phyloP scores from a whole-genome alignment of 2,113 vertebrate genomes.

The Osmerus eperlanus region DNA sequence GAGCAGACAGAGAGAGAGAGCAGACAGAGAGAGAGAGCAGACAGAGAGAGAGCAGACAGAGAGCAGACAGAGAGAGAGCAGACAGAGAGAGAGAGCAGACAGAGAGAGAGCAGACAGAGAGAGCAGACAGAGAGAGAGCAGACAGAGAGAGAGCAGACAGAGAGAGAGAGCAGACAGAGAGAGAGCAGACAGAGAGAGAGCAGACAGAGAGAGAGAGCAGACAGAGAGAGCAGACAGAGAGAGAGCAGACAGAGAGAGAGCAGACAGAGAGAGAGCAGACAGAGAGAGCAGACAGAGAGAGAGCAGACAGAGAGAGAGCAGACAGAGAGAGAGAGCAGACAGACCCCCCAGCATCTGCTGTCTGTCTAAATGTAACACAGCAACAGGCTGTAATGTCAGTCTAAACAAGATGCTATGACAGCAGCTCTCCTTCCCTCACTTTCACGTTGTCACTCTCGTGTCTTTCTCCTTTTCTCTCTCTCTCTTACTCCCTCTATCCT shows the following conservation, averaged over 20 bases:
- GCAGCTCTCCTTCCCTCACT: constrained; percentile 42
- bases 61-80: no score
- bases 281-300: no score
- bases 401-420: constrained; percentile 48
- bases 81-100: no score
- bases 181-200: no score
- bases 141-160: background rate
- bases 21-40: no score
- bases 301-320: background rate
- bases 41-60: no score
- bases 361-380: constrained; percentile 17
- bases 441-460: background rate
- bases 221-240: no score
- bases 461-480: constrained; percentile 26
- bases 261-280: no score
- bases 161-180: background rate
- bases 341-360: constrained; percentile 26
- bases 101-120: background rate
- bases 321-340: background rate
- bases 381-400: constrained; percentile 57
- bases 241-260: no score
- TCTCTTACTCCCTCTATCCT: background rate
- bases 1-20: no score
- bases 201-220: background rate
- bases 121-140: no score